phyloP scores from a whole-genome alignment of 2,888 invertebrate species.

The Zelleria hepariella region DNA sequence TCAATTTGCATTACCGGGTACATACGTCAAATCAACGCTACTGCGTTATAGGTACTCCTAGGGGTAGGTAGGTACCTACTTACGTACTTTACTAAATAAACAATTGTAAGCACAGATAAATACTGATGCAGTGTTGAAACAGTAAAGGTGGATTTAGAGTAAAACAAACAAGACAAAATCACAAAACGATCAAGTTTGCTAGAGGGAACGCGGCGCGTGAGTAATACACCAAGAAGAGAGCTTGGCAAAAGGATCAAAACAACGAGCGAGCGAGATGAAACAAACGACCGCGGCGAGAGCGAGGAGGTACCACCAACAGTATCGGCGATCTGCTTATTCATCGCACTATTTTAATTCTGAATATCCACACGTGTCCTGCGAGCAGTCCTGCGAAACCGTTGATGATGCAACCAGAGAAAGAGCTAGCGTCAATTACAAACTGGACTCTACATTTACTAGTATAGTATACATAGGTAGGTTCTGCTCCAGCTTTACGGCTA shows the following conservation, averaged over 20 bases:
- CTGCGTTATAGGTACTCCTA: no score
- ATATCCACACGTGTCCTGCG: slow-evolving; percentile 40
- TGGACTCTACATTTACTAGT: no score
- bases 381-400: slow-evolving; percentile 22
- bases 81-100: no score
- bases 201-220: slow-evolving; percentile 7
- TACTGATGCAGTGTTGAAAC: not conserved
- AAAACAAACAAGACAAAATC: not conserved
- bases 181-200: slow-evolving; percentile 1
- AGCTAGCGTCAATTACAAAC: not conserved
- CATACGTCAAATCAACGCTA: no score
- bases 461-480: no score
- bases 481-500: no score
- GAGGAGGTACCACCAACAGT: slow-evolving; percentile 14
- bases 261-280: slow-evolving; percentile 16
- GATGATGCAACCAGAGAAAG: slow-evolving; percentile 29
- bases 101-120: not conserved
- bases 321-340: slow-evolving; percentile 41
- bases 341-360: slow-evolving; percentile 52
- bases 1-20: not conserved
- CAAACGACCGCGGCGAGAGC: slow-evolving; percentile 12
- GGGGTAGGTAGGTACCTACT: no score
- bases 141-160: slow-evolving; percentile 1
- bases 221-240: slow-evolving; percentile 14
- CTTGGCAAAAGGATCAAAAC: slow-evolving; percentile 25